Base-by-base conservation (phyloP, 2,113 vertebrate species). In the Turnix velox region DNA sequence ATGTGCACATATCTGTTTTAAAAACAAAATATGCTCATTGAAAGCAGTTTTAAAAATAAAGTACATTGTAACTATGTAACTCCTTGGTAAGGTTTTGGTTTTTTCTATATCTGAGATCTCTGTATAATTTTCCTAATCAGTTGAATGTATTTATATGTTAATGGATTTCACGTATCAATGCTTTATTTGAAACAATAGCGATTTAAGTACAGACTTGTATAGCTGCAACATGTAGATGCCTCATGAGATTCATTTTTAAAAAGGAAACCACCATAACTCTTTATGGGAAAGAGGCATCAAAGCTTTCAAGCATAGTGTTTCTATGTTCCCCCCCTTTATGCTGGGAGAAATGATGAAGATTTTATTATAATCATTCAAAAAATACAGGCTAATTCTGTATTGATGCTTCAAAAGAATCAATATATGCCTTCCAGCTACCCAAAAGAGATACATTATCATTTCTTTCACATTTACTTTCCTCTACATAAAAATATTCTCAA, bases 101-200 rank as follows among this genome's bases (percentile, higher is more conserved):
- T 96, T 97, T 86, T 16, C 68, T 95, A 74, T 90, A 54, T 90
- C 48, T 4, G 15, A 27, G 8, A 23, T 10, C n/a, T 73, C 87
- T 93, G 55, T 79, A 46, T 75, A 83, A 74, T 82, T 78, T 76
- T 15, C 88, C 28, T 88, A 52, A 90, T 84, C 22, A 95, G 5
- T 12, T 96, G 46, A 94, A 87, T 61, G 11, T 8, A 67, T 94
- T 91, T 6, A 54, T 66, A 51, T 62, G 82, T 82, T 91, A 92
- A 94, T 75, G 58, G n/a, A 51, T 95, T 94, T 93, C 40, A 91
- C 40, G 95, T 94, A 94, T 0, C 79, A 78, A 92, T 90, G 33
- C 48, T 95, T 87, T 57, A 90, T 94, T 96, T 95, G 37, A 92
- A 43, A 92, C 95, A 94, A 69, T 30, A 90, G 28, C 13, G 67